Conservation (phyloP, 1,140 invertebrate species). For the Hestina assimilis region DNA sequence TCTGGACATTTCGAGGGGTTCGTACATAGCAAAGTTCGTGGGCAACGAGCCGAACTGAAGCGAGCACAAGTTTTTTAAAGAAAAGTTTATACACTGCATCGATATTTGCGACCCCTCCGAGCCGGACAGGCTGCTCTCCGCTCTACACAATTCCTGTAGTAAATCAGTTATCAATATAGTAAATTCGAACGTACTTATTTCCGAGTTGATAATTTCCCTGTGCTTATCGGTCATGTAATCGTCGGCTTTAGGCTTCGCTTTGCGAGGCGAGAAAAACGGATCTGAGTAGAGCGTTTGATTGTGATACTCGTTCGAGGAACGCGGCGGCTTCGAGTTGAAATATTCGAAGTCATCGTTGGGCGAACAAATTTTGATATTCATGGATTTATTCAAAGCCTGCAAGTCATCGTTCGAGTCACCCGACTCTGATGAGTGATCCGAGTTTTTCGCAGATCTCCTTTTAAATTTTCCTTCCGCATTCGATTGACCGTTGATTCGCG, state of each 20-base stretch:
- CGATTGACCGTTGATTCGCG: constrained; percentile 34
- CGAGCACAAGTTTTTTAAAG: constrained; percentile 80
- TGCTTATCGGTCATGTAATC: constrained; percentile 79
- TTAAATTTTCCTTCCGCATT: constrained; percentile 43
- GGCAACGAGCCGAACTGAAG: constrained; percentile 79
- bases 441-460: constrained; percentile 35
- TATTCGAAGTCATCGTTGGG: constrained; percentile 84
- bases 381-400: constrained; percentile 76
- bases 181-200: constrained; percentile 79
- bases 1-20: constrained; percentile 58
- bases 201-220: constrained; percentile 75
- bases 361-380: constrained; percentile 79
- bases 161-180: constrained; percentile 80
- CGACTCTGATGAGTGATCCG: constrained; percentile 74
- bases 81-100: constrained; percentile 81
- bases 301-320: constrained; percentile 78
- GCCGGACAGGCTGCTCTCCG: constrained; percentile 73
- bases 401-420: constrained; percentile 76
- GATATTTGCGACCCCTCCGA: constrained; percentile 79
- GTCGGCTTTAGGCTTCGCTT: constrained; percentile 64
- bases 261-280: constrained; percentile 49
- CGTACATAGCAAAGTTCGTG: constrained; percentile 32
- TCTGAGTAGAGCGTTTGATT: constrained; percentile 53
- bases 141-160: constrained; percentile 79
- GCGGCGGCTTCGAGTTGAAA: constrained; percentile 77